These are phyloP conservation scores for Pseudopipra pipra DNA, from an alignment of 2,113 vertebrate genomes.

Conservation along the genomic window DNA sequence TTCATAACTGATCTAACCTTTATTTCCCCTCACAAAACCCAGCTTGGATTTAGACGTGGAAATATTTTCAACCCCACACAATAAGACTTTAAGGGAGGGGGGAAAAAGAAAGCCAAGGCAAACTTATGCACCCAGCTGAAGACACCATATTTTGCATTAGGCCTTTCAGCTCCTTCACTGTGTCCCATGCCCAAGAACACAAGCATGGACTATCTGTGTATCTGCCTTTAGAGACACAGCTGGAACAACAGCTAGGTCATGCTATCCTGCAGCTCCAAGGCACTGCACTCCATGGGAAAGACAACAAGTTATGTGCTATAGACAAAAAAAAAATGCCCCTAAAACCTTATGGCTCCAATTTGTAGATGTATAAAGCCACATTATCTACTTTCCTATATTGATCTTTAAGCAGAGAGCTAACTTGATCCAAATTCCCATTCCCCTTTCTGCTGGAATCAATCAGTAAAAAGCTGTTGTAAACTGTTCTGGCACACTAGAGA, in stretches of 20 bases:
- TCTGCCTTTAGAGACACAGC: neutral
- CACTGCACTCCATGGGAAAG: neutral
- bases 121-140: neutral
- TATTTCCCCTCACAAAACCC: neutral
- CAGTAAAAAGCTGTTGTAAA: neutral
- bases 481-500: neutral
- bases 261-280: neutral
- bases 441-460: neutral
- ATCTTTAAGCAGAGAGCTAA: neutral
- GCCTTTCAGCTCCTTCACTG: neutral
- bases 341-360: neutral
- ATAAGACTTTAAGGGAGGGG: neutral
- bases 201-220: neutral
- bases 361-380: neutral
- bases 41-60: neutral
- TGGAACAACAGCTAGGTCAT: neutral
- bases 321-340: neutral
- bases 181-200: neutral
- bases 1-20: neutral
- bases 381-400: neutral
- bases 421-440: neutral
- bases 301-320: neutral
- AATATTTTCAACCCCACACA: neutral
- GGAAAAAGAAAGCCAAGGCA: neutral
- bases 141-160: neutral